Conservation (phyloP, 1,140 invertebrate genomes). For the Drosophila guanche region DNA sequence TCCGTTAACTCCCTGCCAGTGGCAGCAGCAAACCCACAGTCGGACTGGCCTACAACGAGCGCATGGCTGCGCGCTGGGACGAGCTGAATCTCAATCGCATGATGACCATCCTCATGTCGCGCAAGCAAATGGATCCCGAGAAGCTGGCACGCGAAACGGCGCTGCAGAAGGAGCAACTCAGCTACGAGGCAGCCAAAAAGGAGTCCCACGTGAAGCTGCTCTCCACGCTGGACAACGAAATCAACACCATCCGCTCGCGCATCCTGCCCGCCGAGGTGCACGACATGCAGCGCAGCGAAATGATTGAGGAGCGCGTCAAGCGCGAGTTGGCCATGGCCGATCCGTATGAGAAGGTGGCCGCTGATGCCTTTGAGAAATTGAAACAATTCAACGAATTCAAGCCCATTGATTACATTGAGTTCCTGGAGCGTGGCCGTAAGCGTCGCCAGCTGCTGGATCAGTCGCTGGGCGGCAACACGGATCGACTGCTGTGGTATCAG, state of each 20-base stretch:
- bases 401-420: constrained; percentile 66
- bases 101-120: constrained; percentile 76
- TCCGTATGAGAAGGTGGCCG: constrained; percentile 46
- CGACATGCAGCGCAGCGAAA: constrained; percentile 68
- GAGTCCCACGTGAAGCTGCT: constrained; percentile 61
- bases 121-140: constrained; percentile 79
- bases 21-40: constrained; percentile 3
- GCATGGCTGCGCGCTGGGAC: constrained; percentile 71
- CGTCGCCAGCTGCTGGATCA: constrained; percentile 72
- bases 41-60: constrained; percentile 57
- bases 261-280: constrained; percentile 68
- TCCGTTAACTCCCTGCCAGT: not conserved
- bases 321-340: constrained; percentile 46
- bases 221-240: constrained; percentile 59
- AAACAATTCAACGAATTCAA: constrained; percentile 54
- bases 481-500: constrained; percentile 73
- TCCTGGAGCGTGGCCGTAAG: constrained; percentile 64
- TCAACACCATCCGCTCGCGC: constrained; percentile 63
- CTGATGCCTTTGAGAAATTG: constrained; percentile 47
- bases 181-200: constrained; percentile 75
- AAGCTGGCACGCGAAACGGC: constrained; percentile 74
- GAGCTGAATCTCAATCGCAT: constrained; percentile 77
- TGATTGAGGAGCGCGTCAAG: constrained; percentile 64
- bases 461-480: constrained; percentile 74
- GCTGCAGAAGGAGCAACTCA: constrained; percentile 70